Conservation (phyloP, 2,113 vertebrate genomes). For the Bubalus kerabau region DNA sequence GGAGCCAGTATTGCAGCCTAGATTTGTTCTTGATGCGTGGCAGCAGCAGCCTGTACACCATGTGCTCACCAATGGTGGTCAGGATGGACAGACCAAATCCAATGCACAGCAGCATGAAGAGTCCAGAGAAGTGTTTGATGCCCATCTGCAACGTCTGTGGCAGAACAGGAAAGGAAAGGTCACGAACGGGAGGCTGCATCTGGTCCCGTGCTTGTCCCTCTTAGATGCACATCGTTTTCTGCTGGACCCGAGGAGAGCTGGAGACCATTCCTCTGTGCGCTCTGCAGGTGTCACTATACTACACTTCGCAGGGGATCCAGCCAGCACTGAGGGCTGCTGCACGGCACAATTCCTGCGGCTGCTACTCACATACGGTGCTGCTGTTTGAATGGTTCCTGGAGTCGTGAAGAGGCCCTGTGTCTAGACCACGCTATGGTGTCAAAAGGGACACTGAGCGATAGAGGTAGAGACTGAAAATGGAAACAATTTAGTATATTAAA, state of each 20-base stretch:
- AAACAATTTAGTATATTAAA: background rate
- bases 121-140: slow-evolving; percentile 97
- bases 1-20: slow-evolving; percentile 94
- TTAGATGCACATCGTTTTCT: background rate
- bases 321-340: background rate
- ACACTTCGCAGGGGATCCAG: background rate
- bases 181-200: background rate
- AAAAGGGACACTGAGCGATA: background rate
- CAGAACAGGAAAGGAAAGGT: slow-evolving; percentile 38
- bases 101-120: slow-evolving; percentile 95
- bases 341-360: no score
- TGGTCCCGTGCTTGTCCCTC: background rate
- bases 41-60: slow-evolving; percentile 90
- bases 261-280: background rate
- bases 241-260: background rate
- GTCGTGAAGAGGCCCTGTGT: background rate
- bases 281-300: background rate
- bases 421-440: background rate
- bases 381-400: background rate
- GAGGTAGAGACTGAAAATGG: background rate
- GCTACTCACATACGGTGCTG: accelerated
- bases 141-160: slow-evolving; percentile 97
- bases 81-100: slow-evolving; percentile 94
- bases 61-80: slow-evolving; percentile 93
- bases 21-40: slow-evolving; percentile 92